Conservation (phyloP, 2,888 invertebrate species). For the Chironomus riparius region DNA sequence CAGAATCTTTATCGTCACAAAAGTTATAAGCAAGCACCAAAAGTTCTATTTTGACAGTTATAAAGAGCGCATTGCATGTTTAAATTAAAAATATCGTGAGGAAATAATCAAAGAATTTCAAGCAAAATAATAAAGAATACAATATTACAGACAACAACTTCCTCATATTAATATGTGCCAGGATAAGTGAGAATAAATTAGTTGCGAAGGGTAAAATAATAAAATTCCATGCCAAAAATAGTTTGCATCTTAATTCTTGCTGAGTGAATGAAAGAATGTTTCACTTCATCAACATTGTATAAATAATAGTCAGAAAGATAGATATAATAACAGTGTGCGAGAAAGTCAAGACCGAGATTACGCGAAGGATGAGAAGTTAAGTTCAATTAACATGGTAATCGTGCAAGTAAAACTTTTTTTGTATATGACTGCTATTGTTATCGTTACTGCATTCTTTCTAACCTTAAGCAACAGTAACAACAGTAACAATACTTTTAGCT, state of each 20-base stretch:
- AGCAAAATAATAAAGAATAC: too few relatives aligned
- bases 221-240: neutral
- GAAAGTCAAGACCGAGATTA: neutral
- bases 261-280: neutral
- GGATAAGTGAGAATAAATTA: neutral
- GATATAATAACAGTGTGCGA: neutral
- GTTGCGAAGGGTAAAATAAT: neutral
- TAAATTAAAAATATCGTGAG: too few relatives aligned
- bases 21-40: too few relatives aligned
- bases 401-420: neutral
- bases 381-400: slow-evolving; percentile 23
- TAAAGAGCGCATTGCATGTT: too few relatives aligned
- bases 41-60: too few relatives aligned
- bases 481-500: neutral
- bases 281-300: neutral
- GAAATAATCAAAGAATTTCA: too few relatives aligned
- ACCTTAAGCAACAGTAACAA: neutral
- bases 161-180: neutral
- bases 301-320: too few relatives aligned
- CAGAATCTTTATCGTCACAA: too few relatives aligned
- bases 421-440: neutral
- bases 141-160: too few relatives aligned
- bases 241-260: neutral
- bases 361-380: neutral
- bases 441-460: neutral